Evolutionary conservation across 2,888 invertebrate species (phyloP).

Genomic region (Acrobasis suavella): DNA sequence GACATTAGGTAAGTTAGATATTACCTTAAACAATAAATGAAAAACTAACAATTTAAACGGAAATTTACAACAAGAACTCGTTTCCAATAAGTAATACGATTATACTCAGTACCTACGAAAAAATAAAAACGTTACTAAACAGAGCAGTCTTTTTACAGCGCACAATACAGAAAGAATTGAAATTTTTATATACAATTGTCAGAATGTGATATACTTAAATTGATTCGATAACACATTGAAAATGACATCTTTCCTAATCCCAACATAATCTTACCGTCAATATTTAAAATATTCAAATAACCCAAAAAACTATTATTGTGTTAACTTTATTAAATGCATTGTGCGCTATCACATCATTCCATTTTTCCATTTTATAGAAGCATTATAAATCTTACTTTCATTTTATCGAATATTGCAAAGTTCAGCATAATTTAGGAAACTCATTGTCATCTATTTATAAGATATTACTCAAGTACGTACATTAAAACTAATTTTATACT

Average conservation of each 20-base stretch:
- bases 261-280: background rate
- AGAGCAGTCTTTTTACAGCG: conserved; percentile 15
- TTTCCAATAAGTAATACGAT: background rate
- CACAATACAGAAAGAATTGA: background rate
- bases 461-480: conserved; percentile 13
- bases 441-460: conserved; percentile 1
- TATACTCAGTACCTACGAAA: conserved; percentile 1
- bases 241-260: too few species aligned
- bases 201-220: too few species aligned
- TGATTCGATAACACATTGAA: too few species aligned
- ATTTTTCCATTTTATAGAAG: background rate
- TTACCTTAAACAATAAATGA: too few species aligned
- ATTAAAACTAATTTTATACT: conserved; percentile 8
- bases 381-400: background rate
- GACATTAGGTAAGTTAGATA: background rate
- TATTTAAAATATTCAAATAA: background rate
- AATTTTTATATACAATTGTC: background rate
- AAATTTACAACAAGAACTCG: background rate
- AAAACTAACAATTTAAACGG: background rate
- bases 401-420: conserved; percentile 9
- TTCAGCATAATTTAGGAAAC: background rate
- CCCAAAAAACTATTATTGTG: background rate
- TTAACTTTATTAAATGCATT: background rate
- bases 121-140: conserved; percentile 1
- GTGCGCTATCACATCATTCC: conserved; percentile 1